Evolutionary conservation across 2,797 vertebrate species (phyloP).

Genomic region (Eospalax fontanierii): DNA sequence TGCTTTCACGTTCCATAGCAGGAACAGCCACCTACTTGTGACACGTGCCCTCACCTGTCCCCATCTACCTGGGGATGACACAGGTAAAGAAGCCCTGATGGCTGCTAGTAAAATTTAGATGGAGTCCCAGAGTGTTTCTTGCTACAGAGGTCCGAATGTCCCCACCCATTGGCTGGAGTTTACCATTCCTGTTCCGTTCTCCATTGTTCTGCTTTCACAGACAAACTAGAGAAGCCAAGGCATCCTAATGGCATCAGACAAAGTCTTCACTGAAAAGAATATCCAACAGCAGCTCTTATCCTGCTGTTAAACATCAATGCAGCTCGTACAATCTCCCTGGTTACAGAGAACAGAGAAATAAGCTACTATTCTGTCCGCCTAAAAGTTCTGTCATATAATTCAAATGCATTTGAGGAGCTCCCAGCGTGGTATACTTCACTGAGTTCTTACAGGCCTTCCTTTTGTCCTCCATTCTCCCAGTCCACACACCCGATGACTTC

Average conservation of each 20-base stretch:
- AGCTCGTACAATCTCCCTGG: conserved; percentile 78
- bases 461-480: conserved; percentile 73
- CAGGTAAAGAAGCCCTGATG: background rate
- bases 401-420: conserved; percentile 77
- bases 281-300: conserved; percentile 53
- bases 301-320: conserved; percentile 76
- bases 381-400: conserved; percentile 70
- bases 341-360: conserved; percentile 73
- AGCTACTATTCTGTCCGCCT: conserved; percentile 55
- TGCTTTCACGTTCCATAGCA: background rate
- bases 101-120: background rate
- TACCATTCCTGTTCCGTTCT: background rate
- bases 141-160: background rate
- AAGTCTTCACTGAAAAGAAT: conserved; percentile 69
- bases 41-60: fast-evolving
- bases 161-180: background rate
- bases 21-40: background rate
- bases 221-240: conserved; percentile 57
- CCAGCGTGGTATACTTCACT: conserved; percentile 65
- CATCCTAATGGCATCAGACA: conserved; percentile 43
- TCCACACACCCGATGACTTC: conserved; percentile 60
- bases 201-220: conserved; percentile 5
- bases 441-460: conserved; percentile 65
- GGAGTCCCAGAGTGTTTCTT: background rate
- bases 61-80: background rate